phyloP scores from a whole-genome alignment of 2,113 vertebrate genomes.

The Pogonocichla stellata region DNA sequence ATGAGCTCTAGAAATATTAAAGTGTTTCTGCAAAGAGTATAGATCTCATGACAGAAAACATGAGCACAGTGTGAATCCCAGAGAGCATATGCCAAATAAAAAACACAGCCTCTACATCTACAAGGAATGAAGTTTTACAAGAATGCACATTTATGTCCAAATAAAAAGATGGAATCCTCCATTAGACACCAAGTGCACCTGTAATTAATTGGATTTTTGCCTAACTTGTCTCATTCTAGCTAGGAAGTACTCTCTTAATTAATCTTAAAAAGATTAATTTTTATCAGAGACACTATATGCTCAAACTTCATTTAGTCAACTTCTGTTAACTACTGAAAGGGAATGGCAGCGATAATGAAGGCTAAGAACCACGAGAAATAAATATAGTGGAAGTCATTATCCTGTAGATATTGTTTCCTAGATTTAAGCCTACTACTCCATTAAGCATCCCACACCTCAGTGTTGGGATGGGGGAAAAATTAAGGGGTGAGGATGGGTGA shows the following conservation, averaged over 20 bases:
- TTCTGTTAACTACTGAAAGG: not conserved
- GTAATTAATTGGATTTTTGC: not conserved
- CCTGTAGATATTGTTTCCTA: not conserved
- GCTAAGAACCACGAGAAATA: not conserved
- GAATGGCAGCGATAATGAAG: not conserved
- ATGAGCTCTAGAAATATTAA: not conserved
- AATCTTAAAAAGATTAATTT: not conserved
- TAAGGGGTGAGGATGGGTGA: rapidly evolving
- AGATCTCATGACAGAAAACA: not conserved
- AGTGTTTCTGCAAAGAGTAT: not conserved
- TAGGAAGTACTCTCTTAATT: not conserved
- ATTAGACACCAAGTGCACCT: not conserved
- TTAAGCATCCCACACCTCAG: not conserved
- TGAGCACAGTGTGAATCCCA: not conserved
- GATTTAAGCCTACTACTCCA: not conserved
- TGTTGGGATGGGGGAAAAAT: not conserved
- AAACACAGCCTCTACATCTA: not conserved
- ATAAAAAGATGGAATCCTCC: not conserved
- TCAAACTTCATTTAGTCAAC: not conserved
- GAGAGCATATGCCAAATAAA: not conserved
- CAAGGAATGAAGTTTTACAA: not conserved
- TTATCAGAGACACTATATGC: not conserved
- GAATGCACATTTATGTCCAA: not conserved
- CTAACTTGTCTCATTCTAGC: not conserved
- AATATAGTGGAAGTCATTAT: not conserved